Base-by-base conservation (phyloP, 2,113 vertebrate genomes). In the Pomatostomus ruficeps region DNA sequence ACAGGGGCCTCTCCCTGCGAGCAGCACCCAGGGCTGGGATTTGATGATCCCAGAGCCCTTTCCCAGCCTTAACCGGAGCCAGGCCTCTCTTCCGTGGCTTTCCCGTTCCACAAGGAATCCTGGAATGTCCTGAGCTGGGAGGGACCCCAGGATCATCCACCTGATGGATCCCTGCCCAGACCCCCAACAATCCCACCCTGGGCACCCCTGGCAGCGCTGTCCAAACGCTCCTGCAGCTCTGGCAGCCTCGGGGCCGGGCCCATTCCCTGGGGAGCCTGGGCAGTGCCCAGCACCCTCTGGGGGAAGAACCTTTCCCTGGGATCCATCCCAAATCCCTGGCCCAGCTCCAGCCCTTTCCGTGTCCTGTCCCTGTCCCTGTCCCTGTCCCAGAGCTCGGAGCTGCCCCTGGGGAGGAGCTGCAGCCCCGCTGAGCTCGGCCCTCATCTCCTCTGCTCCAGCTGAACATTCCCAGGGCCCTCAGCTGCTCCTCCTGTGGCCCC, bases 271-370 rank as follows among this genome's bases (percentile, higher is more conserved):
- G 61, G 28, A 57, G 52, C 63, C 52, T 68, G 63, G 42, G n/a
- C 63, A 62, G 55, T 33, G 57, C 46, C 38, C 48, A 72, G 48
- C 48, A 54, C 57, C 57, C 58, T 62, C 58, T 38, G 68, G 58
- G 29, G 48, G n/a, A 11, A 6, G 58, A 46, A 1, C 40, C 40
- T 54, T 46, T 19, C 23, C 80, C 49, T 43, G 12, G 23, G 0
- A 0, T 13, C 46, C 55, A 45, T 4, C 33, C 68, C 22, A 36
- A 21, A 1, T 4, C 3, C 20, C n/a, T n/a, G n/a, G n/a, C n/a
- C n/a, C n/a, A n/a, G n/a, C n/a, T n/a, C n/a, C n/a, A n/a, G n/a
- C n/a, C n/a, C n/a, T n/a, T n/a, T n/a, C n/a, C n/a, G n/a, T n/a
- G n/a, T n/a, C n/a, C n/a, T n/a, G n/a, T n/a, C n/a, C n/a, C n/a